Base-by-base conservation (phyloP, 1,140 invertebrate species). In the Ericerus pela region DNA sequence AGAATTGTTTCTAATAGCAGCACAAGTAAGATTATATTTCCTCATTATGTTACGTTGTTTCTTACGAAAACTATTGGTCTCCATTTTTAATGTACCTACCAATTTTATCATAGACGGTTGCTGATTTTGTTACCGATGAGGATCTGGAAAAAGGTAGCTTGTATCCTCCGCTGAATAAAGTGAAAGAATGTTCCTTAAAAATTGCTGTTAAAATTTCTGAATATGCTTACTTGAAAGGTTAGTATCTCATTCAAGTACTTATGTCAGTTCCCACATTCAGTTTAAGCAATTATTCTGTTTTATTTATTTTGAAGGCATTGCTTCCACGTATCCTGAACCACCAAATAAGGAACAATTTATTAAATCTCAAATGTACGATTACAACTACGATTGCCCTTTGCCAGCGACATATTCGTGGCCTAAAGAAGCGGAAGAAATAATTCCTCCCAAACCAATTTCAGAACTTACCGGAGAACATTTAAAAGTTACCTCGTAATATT, bases 1-100 rank as follows among this genome's bases (percentile, higher is more conserved):
- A 64, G 82, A 86, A 62, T 77, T 93, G 63, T 96, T 96, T 74
- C 73, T 96, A 2, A 79, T 90, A 51, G 88, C 93, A 16, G 88
- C 92, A 54, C 69, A 73, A 66, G 74, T 77, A 67, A 61, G 20
- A 3, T 22, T 47, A 24, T 22, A 3, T n/a, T 5, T 2, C 4
- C 14, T 24, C 5, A 38, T 38, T 38, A 5, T 5, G 4, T 38
- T 14, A 16, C n/a, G 30, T 10, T 10, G 14, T 43, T 18, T 10
- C 20, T 8, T 43, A 16, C 18, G 41, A 10, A n/a, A 51, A 51
- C 26, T 28, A 3, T 16, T 24, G 26, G 18, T 20, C 11, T 24
- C 16, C 11, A 28, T 26, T 24, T 28, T 22, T 28, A 16, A 51
- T 24, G 10, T 51, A 51, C 20, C 10, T 28, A 53, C 56, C 4